Conservation (phyloP, 1,140 invertebrate species). For the Pseudomyrmex dendroicus region DNA sequence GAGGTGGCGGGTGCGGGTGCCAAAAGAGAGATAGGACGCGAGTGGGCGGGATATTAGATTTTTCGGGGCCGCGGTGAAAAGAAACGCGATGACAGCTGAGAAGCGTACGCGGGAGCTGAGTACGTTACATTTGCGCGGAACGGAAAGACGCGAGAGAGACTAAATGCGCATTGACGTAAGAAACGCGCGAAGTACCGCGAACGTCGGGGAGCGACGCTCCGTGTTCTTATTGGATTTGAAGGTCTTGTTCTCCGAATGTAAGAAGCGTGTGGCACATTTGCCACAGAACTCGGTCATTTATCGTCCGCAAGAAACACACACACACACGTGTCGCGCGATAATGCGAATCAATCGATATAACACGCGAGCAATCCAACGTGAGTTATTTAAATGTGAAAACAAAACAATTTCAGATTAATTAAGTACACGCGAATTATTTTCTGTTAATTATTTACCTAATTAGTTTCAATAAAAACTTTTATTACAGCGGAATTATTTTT, state of each 20-base stretch:
- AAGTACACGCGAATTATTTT: background rate
- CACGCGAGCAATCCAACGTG: background rate
- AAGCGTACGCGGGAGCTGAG: background rate
- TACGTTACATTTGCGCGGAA: background rate
- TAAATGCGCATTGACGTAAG: slow-evolving; percentile 30
- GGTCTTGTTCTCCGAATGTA: slow-evolving; percentile 17
- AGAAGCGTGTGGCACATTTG: slow-evolving; percentile 6
- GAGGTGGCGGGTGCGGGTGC: slow-evolving; percentile 14
- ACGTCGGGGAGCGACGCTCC: background rate
- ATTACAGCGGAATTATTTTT: no score
- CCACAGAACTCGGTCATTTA: slow-evolving; percentile 43
- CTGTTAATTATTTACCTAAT: no score
- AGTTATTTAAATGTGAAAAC: no score
- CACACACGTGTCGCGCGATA: background rate
- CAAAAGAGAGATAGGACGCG: slow-evolving; percentile 13
- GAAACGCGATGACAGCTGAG: slow-evolving; percentile 8
- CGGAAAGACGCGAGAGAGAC: slow-evolving; percentile 25
- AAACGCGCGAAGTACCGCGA: slow-evolving; percentile 1
- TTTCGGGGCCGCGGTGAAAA: slow-evolving; percentile 23
- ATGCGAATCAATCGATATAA: background rate
- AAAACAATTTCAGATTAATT: background rate
- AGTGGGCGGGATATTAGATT: slow-evolving; percentile 58
- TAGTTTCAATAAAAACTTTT: no score
- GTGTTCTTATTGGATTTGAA: slow-evolving; percentile 16
- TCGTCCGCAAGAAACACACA: background rate